A percentile compares a stretch with the other conserved stretches of the same genome.
These are phyloP conservation scores for Hypotaenidia okinawae DNA, from an alignment of 2,797 vertebrate species.

Conservation along the genomic window DNA sequence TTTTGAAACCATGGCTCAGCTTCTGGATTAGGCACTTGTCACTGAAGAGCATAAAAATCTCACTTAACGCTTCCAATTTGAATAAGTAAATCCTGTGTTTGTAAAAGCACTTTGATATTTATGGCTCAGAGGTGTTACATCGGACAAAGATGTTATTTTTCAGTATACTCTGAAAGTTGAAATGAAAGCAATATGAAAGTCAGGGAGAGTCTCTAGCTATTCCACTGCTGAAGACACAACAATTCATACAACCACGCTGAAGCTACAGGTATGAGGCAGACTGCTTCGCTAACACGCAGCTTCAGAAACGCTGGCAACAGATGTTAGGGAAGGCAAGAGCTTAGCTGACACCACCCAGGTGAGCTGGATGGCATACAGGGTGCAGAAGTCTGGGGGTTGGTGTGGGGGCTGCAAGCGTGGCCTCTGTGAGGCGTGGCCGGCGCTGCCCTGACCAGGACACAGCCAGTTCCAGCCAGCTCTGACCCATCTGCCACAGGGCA, in stretches of 20 bases:
- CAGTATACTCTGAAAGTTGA: neutral
- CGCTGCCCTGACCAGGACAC: accelerated
- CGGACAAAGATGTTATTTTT: neutral
- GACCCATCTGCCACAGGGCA: accelerated
- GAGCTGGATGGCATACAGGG: neutral
- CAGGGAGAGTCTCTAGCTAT: neutral
- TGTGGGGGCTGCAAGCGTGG: no score
- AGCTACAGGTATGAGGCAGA: accelerated
- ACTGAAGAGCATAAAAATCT: neutral
- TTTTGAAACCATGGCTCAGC: neutral
- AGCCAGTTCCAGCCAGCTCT: accelerated
- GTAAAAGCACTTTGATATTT: slow-evolving; percentile 16
- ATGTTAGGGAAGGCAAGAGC: neutral
- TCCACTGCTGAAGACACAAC: neutral
- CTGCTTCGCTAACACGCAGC: neutral
- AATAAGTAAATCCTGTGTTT: slow-evolving; percentile 20
- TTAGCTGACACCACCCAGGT: neutral
- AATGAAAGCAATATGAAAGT: neutral
- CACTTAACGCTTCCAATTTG: neutral
- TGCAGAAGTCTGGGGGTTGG: no score
- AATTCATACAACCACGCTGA: accelerated
- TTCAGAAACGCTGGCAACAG: accelerated
- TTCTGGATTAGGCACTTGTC: neutral
- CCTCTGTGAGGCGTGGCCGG: neutral
- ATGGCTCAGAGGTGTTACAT: neutral